These are phyloP conservation scores for Drosophila seclusa DNA, from an alignment of 2,888 invertebrate species.

Conservation along the genomic window DNA sequence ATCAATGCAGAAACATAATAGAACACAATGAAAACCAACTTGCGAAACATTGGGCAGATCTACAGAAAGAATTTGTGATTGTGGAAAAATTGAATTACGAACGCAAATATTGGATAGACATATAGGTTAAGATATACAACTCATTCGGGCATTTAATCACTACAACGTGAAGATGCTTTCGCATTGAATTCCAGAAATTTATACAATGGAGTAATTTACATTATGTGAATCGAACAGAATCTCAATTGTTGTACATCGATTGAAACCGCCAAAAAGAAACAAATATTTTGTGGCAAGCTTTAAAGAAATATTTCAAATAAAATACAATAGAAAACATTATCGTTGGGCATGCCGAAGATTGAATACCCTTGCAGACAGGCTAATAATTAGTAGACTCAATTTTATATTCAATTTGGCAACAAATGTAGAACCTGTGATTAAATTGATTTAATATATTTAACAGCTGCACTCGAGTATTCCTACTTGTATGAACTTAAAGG, in stretches of 20 bases:
- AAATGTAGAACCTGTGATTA: neutral
- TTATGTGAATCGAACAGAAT: neutral
- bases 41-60: neutral
- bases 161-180: neutral
- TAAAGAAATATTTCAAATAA: neutral
- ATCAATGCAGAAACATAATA: neutral
- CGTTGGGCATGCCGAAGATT: neutral
- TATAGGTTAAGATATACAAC: neutral
- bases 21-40: conserved; percentile 3
- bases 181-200: neutral
- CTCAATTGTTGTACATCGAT: neutral
- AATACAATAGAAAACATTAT: neutral
- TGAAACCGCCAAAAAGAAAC: no score
- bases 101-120: conserved; percentile 5
- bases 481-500: neutral
- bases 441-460: neutral
- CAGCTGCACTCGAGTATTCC: neutral
- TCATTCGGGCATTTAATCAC: neutral
- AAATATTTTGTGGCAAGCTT: neutral
- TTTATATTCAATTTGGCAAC: neutral
- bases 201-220: conserved; percentile 3
- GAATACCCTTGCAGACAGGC: neutral
- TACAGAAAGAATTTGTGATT: conserved; percentile 8
- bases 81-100: conserved; percentile 18
- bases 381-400: neutral